Evolutionary conservation across 2,113 vertebrate species (phyloP).

Genomic region (Oenanthe oenanthe): DNA sequence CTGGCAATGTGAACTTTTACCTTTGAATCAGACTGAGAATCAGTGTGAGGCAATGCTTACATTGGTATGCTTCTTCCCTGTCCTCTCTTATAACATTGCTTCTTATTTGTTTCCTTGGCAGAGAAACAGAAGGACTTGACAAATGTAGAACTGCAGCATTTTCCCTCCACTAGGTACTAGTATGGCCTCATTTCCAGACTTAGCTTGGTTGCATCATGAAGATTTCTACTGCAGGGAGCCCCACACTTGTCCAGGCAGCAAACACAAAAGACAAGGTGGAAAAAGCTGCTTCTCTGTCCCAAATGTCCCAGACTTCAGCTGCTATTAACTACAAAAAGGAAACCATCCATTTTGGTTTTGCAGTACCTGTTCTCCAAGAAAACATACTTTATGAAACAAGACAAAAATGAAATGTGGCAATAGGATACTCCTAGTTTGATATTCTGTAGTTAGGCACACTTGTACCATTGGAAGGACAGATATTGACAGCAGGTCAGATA

Average conservation of each 20-base stretch:
- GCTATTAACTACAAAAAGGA: background rate
- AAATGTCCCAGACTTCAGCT: background rate
- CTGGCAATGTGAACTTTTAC: constrained; percentile 31
- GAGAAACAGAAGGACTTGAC: background rate
- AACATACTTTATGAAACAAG: background rate
- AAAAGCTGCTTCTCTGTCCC: background rate
- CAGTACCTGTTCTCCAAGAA: background rate
- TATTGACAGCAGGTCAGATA: background rate
- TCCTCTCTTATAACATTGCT: background rate
- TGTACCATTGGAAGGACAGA: background rate
- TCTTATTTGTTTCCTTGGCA: background rate
- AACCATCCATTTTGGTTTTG: background rate
- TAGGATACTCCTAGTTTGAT: background rate
- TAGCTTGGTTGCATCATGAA: background rate
- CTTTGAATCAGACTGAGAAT: constrained; percentile 44
- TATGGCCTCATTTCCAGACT: background rate
- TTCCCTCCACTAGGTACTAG: background rate
- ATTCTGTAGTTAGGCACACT: background rate
- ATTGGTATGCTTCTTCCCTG: background rate
- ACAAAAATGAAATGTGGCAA: background rate
- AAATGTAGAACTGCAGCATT: background rate
- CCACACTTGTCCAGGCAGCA: background rate
- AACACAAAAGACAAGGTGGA: background rate
- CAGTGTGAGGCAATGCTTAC: background rate
- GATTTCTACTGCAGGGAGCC: background rate